Conservation (phyloP, 1,140 invertebrate species). For the Batillaria attramentaria region DNA sequence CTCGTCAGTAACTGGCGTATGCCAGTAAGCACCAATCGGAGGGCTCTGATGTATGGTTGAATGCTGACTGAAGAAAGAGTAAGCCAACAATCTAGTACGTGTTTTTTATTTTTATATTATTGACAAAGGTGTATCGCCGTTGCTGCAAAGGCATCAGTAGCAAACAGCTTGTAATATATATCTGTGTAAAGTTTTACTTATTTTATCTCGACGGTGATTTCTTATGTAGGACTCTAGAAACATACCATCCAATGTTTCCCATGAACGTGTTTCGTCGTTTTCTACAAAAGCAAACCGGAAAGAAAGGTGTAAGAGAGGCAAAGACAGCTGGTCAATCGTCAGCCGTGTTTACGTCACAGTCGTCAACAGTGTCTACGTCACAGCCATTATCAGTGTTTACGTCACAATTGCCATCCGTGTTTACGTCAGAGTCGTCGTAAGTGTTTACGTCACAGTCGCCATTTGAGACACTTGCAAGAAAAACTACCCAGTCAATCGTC, state of each 20-base stretch:
- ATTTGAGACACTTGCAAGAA: neutral
- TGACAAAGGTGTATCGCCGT: no score
- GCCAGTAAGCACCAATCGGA: no score
- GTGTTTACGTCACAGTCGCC: no score
- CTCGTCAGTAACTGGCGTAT: no score
- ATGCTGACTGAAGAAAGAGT: no score
- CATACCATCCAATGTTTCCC: slow-evolving; percentile 10
- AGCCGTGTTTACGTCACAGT: neutral
- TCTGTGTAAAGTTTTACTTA: neutral
- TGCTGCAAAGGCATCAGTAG: no score
- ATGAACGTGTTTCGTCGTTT: slow-evolving; percentile 9
- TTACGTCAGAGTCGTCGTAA: neutral
- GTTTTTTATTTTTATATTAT: no score
- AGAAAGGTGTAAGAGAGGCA: neutral
- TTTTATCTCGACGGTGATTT: neutral
- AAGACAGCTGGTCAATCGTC: no score
- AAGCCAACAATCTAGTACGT: no score
- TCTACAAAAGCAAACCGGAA: neutral
- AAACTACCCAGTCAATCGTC: neutral
- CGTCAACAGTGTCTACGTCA: no score
- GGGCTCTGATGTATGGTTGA: no score
- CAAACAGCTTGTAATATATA: neutral
- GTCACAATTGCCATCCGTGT: no score
- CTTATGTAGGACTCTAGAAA: neutral
- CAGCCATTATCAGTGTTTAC: neutral